Percentiles rank a stretch among this genome's conserved stretches.
phyloP scores from a whole-genome alignment of 2,888 invertebrate genomes.

The Coenonympha glycerion region DNA sequence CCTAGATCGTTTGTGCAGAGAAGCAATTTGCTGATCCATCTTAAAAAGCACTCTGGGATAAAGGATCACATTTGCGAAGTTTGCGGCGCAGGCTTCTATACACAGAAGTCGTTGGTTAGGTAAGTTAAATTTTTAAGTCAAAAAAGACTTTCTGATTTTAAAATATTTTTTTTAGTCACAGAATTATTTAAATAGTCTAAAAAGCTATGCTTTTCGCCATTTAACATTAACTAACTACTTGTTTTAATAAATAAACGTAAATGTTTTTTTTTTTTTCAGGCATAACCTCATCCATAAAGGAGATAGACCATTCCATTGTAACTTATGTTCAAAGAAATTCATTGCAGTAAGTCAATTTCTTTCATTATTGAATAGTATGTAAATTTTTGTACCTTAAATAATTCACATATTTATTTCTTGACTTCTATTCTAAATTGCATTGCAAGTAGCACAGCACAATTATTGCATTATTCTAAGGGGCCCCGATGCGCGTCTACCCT shows the following conservation, averaged over 20 bases:
- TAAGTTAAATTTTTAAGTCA: constrained; percentile 28
- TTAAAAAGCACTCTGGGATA: constrained; percentile 65
- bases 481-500: no score
- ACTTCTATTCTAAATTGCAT: no score
- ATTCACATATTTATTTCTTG: no score
- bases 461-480: no score
- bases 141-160: no score
- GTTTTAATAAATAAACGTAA: not conserved
- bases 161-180: no score
- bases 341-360: constrained; percentile 60
- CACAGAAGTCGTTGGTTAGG: constrained; percentile 69
- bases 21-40: constrained; percentile 56
- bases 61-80: constrained; percentile 72
- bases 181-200: no score
- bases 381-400: no score
- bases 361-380: not conserved
- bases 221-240: not conserved
- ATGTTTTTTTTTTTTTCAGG: constrained; percentile 46
- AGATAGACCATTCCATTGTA: constrained; percentile 64
- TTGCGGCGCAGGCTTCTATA: constrained; percentile 71
- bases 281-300: constrained; percentile 72
- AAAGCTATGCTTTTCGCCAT: no score
- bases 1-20: constrained; percentile 66
- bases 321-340: constrained; percentile 64
- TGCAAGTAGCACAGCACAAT: no score